Conservation (phyloP, 2,888 invertebrate species). For the Meloe dianella region DNA sequence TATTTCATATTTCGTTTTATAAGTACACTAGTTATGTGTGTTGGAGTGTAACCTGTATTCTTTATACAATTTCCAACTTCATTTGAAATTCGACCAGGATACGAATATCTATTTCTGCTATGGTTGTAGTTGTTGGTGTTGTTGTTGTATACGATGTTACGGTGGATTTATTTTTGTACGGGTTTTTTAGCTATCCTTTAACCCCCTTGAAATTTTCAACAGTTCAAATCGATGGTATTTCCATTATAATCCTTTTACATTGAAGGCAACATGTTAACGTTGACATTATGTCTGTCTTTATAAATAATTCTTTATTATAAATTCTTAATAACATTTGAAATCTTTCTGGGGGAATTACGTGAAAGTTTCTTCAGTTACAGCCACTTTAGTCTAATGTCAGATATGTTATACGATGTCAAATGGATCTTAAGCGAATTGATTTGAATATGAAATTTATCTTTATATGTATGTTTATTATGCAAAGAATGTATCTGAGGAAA, state of each 20-base stretch:
- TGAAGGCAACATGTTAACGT: constrained; percentile 15
- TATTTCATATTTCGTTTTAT: neutral
- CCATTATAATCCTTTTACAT: neutral
- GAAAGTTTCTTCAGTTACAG: constrained; percentile 16
- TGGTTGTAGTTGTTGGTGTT: neutral
- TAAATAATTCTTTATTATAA: constrained; percentile 23
- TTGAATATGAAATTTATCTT: constrained; percentile 7
- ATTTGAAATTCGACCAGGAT: constrained; percentile 4
- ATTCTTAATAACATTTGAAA: constrained; percentile 23
- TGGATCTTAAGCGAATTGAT: neutral
- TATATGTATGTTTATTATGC: constrained; percentile 20
- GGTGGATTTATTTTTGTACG: constrained; percentile 1
- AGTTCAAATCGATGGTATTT: constrained; percentile 16
- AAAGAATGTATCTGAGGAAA: neutral
- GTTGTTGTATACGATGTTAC: neutral
- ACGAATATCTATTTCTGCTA: neutral
- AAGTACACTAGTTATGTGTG: constrained; percentile 2
- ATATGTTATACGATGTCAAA: neutral
- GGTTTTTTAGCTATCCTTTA: neutral
- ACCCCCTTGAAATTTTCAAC: constrained; percentile 13
- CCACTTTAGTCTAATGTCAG: constrained; percentile 1
- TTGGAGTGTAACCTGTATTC: constrained; percentile 18
- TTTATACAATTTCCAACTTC: constrained; percentile 23
- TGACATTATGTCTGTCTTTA: constrained; percentile 13
- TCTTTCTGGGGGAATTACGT: constrained; percentile 18